Base-by-base conservation (phyloP, 2,113 vertebrate species). In the Poeciliopsis turrubarensis region DNA sequence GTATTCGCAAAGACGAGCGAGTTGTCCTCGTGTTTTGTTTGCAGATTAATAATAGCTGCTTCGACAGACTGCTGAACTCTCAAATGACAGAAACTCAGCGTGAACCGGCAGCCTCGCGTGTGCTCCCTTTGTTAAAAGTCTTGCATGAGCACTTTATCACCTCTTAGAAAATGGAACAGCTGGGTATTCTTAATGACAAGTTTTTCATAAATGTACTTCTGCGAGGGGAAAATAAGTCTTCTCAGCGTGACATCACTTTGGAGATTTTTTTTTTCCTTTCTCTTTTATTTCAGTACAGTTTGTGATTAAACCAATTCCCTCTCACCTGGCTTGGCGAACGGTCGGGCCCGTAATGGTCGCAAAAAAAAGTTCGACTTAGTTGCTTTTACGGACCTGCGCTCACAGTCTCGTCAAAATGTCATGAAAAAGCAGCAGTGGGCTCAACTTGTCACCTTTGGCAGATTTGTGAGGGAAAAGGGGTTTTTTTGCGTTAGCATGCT, bases 371-470 rank as follows among this genome's bases (percentile, higher is more conserved):
- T 15, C 78, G 70, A 70, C 71, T 73, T 15, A 1, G 34, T 15
- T 41, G 14, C 66, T 68, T 70, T 72, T 32, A 31, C 71, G 60
- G 77, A 76, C 70, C 75, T 85, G 84, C 51, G 15, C 76, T 60
- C 78, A 75, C 68, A 81, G 74, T 74, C 88, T 85, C 26, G 73
- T 87, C 44, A 19, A 76, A 88, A 79, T 82, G 84, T 85, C 83
- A 87, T 29, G 17, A 70, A 79, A 75, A 77, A 34, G 73, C 70
- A 77, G 70, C 25, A 62, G 32, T 81, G 73, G 74, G 70, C 78
- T 37, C 81, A 85, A 81, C 89, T 72, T 90, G 78, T 87, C 73
- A 81, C 51, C 65, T 62, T 78, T 81, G 30, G 17, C 66, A 39
- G 72, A 73, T 68, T 26, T 25, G 64, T 76, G 70, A 82, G 85